Conservation (phyloP, 53 echinoderm and acorn worm genomes). For the Paracentrotus lividus region DNA sequence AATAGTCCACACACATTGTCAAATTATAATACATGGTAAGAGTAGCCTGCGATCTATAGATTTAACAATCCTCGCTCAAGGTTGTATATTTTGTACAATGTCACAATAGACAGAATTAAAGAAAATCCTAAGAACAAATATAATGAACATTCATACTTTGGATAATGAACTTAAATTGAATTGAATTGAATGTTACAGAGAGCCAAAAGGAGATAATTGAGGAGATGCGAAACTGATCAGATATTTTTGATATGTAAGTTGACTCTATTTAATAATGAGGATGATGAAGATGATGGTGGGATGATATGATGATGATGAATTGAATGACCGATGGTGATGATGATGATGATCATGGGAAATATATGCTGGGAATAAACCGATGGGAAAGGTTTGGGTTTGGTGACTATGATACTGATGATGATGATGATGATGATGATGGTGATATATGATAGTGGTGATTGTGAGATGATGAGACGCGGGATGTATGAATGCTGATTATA, state of each 20-base stretch:
- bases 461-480: not conserved
- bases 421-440: slow-evolving; percentile 39
- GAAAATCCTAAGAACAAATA: not conserved
- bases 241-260: slow-evolving; percentile 80
- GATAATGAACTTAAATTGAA: not conserved
- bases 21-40: not conserved
- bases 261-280: not conserved
- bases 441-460: no score
- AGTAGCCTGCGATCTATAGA: not conserved
- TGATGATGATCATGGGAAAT: not conserved
- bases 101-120: not conserved
- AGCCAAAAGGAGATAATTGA: slow-evolving; percentile 81
- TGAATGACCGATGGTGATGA: not conserved
- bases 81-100: no score
- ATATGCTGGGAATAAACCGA: not conserved
- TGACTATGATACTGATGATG: slow-evolving; percentile 32
- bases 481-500: not conserved
- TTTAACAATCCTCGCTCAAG: no score
- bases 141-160: not conserved
- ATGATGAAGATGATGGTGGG: not conserved
- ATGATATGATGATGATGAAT: slow-evolving; percentile 38
- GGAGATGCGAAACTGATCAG: slow-evolving; percentile 75
- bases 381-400: not conserved
- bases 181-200: slow-evolving; percentile 66
- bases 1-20: no score